phyloP scores from a whole-genome alignment of 2,888 invertebrate genomes.

The Boloria selene region DNA sequence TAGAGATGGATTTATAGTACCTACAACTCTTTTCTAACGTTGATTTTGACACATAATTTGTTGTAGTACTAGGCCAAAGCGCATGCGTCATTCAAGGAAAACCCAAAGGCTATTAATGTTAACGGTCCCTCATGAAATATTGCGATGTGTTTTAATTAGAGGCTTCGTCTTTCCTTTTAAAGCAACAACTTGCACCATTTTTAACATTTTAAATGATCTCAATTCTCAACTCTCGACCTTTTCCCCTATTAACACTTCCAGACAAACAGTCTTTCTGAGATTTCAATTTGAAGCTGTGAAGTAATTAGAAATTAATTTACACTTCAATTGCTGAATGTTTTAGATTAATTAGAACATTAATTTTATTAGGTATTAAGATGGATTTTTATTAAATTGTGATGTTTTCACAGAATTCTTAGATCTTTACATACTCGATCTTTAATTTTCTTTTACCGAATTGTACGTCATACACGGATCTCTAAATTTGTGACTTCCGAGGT shows the following conservation, averaged over 20 bases:
- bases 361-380: too few relatives aligned
- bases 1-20: background rate
- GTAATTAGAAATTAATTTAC: background rate
- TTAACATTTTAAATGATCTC: slow-evolving; percentile 14
- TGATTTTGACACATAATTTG: slow-evolving; percentile 26
- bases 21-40: slow-evolving; percentile 10
- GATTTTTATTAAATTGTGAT: too few relatives aligned
- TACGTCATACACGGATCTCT: slow-evolving; percentile 8
- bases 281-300: background rate
- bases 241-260: slow-evolving; percentile 9
- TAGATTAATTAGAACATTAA: background rate
- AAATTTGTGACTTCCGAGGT: slow-evolving; percentile 37
- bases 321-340: background rate
- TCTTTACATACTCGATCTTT: too few relatives aligned
- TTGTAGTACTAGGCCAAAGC: slow-evolving; percentile 22
- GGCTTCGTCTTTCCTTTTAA: slow-evolving; percentile 48
- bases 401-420: too few relatives aligned
- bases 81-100: slow-evolving; percentile 48
- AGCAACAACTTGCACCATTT: slow-evolving; percentile 19
- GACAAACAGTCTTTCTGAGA: background rate
- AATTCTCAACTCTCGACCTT: slow-evolving; percentile 9
- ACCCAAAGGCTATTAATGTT: slow-evolving; percentile 54
- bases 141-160: slow-evolving; percentile 60
- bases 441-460: slow-evolving; percentile 3
- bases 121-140: slow-evolving; percentile 57